Evolutionary conservation across 2,797 vertebrate genomes (phyloP), one percentile per base, ranked within the genome.

Genomic region (Ptychobarbus kaznakovi): DNA sequence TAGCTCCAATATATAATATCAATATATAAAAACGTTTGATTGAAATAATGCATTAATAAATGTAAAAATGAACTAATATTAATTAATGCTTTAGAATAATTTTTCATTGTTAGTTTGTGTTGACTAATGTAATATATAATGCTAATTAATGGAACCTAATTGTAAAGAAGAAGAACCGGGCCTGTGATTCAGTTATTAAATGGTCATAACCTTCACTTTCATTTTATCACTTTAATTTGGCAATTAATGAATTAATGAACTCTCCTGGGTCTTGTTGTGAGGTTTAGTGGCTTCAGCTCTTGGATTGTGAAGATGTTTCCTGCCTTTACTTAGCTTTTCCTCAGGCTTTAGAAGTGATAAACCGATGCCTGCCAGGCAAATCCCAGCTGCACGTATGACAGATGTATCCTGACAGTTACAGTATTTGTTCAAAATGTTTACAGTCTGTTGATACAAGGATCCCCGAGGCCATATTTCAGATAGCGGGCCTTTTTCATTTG

Each of bases 351-450:
- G 22, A 76, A 6, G 58, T 51, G 40, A 63, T 85, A 12, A 84
- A 83, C 42, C 6, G 0, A 44, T 42, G 5, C 56, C 56, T 44
- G 15, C 72, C 40, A 28, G 73, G 44, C 61, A 83, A 38, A 66
- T 75, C 81, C 22, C 72, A 51, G 32, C 20, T 0, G 32, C 42
- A 16, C 9, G 22, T 13, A 40, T 68, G 49, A 70, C 49, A 44
- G 75, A 83, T 65, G 82, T 77, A 35, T 70, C 65, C 65, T 44
- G 44, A 53, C 69, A 81, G 35, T 65, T 66, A 35, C 22, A 40
- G 13, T 63, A 25, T 70, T 79, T 84, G 66, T 84, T 72, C 46
- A 49, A 25, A 25, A 46, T 69, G 66, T 79, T 79, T 85, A 79
- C 66, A 72, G 75, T 44, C 22, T 70, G 51, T 80, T 85, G 75